phyloP scores from a whole-genome alignment of 1,140 invertebrate genomes.

The Andricus grossulariae region DNA sequence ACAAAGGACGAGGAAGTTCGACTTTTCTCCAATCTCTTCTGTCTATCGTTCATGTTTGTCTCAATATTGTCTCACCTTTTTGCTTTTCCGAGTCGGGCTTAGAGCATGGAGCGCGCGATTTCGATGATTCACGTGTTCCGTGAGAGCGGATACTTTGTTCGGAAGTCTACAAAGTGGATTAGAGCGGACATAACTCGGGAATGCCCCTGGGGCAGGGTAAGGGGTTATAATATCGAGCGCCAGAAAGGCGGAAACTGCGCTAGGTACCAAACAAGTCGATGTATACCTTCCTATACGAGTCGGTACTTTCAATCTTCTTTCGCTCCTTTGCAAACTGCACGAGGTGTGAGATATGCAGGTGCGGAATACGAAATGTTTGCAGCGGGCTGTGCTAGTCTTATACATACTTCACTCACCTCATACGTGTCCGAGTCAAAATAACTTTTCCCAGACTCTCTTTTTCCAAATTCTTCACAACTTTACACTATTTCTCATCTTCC shows the following conservation, averaged over 20 bases:
- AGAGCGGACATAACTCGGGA: conserved; percentile 50
- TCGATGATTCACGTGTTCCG: conserved; percentile 52
- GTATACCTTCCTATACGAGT: neutral
- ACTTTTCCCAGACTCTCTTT: neutral
- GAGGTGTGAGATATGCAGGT: conserved; percentile 23
- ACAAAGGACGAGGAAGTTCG: neutral
- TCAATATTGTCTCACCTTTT: conserved; percentile 19
- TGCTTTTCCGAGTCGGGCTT: neutral
- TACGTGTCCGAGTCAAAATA: conserved; percentile 4
- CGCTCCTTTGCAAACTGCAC: conserved; percentile 17
- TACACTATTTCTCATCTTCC: conserved; percentile 10
- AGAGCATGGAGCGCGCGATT: conserved; percentile 43
- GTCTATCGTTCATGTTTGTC: conserved; percentile 10
- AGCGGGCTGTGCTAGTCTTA: neutral
- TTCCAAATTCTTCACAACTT: conserved; percentile 9
- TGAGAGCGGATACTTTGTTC: conserved; percentile 45
- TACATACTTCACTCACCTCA: neutral
- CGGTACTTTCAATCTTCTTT: conserved; percentile 6
- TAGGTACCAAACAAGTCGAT: conserved; percentile 7
- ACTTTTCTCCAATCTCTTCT: conserved; percentile 9
- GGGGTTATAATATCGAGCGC: conserved; percentile 48
- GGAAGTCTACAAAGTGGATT: conserved; percentile 53
- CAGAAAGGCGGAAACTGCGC: conserved; percentile 33
- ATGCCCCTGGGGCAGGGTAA: conserved; percentile 44
- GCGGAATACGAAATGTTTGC: conserved; percentile 9